Base-by-base conservation (phyloP, 2,888 invertebrate genomes). In the Toxonevra muliebris region DNA sequence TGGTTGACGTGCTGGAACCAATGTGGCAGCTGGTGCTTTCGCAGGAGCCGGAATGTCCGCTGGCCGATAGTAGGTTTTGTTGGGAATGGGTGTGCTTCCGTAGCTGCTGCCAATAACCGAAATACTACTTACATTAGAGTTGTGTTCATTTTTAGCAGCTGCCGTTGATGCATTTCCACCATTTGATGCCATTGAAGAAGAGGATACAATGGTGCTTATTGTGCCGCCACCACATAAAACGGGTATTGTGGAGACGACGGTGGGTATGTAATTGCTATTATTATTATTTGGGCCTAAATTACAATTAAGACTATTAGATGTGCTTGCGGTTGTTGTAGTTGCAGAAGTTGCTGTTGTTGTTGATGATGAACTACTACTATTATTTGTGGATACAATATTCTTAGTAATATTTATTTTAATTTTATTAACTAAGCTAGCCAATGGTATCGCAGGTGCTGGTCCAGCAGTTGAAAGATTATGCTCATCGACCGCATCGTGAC, bases 361-460 rank as follows among this genome's bases (percentile, higher is more conserved):
- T 70, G 73, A 75, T 84, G 76, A 84, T 68, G 65, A 70, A 71
- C 66, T 76, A 77, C 76, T 79, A 76, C 84, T 83, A 75, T 85
- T 82, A 81, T 86, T 85, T 78, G 86, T 85, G 79, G 85, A 84
- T 74, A 90, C 81, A 75, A 71, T 77, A 11, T 90, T 87, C 83
- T 93, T 93, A 76, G 91, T 90, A 79, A 94, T 94, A 87, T 93
- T 94, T 84, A 94, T 94, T 79, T 93, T 91, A 73, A 94, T 94
- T 81, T 89, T 90, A 76, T 88, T 89, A 78, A 82, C 81, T 70
- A 85, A 78, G 76, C 80, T 77, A 20, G 83, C 79, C 78, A 83
- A 75, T 74, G 83, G 78, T 78, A 83, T 87, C 61, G 79, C 77
- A 69, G 79, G 77, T 76, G 82, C 77, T 9, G 86, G 76, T 19